Conservation (phyloP, 2,888 invertebrate genomes). For the Marronus borbonicus region DNA sequence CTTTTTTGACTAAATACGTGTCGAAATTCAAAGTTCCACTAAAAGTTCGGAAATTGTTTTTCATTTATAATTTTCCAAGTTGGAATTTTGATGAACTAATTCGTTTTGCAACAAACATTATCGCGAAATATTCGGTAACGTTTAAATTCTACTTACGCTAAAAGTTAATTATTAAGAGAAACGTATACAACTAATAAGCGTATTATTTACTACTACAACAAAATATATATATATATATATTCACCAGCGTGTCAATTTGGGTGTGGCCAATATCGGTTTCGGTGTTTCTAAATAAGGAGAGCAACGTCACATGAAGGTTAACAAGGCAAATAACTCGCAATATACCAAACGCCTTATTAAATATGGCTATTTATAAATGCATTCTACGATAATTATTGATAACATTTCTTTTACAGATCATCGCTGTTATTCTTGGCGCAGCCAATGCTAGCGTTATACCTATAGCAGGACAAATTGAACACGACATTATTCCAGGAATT, state of each 20-base stretch:
- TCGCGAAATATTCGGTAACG: too few relatives aligned
- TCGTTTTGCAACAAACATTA: too few relatives aligned
- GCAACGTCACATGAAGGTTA: slow-evolving; percentile 10
- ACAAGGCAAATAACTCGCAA: slow-evolving; percentile 8
- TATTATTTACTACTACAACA: too few relatives aligned
- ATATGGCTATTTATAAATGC: slow-evolving; percentile 2
- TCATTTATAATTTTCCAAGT: too few relatives aligned
- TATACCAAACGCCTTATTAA: background rate
- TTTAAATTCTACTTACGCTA: too few relatives aligned
- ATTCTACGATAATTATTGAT: background rate
- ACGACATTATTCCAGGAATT: slow-evolving; percentile 49
- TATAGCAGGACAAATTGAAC: slow-evolving; percentile 48
- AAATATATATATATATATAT: background rate
- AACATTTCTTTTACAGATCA: slow-evolving; percentile 31
- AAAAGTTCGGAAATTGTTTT: too few relatives aligned
- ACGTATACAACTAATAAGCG: too few relatives aligned
- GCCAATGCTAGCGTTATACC: slow-evolving; percentile 52
- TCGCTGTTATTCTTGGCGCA: slow-evolving; percentile 48
- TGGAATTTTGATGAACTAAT: too few relatives aligned
- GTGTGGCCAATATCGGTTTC: slow-evolving; percentile 15
- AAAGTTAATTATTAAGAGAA: too few relatives aligned
- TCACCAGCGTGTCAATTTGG: background rate
- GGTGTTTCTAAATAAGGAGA: slow-evolving; percentile 1
- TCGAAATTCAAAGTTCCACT: too few relatives aligned
- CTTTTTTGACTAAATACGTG: too few relatives aligned